Base-by-base conservation (phyloP, 1,140 invertebrate genomes). In the Solenopsis fugax region DNA sequence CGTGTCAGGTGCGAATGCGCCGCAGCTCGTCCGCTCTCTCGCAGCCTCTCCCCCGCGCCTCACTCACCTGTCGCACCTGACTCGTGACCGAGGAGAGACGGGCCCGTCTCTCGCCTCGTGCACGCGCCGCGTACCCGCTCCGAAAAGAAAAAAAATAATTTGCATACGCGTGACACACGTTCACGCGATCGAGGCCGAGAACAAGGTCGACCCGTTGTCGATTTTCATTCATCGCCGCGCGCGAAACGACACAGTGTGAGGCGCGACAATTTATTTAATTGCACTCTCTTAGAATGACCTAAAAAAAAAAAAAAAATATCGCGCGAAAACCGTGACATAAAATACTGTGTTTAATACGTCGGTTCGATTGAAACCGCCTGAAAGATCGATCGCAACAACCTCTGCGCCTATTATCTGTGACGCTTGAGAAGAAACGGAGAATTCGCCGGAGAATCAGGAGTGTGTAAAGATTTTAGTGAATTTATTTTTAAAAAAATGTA, bases 181-280 rank as follows among this genome's bases (percentile, higher is more conserved):
- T 72, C 12, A 9, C 12, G 9, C 24, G 24, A 73, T 50, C 80
- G 18, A 60, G 1, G 2, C 18, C 9, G 9, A 21, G 48, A 34
- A 50, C 54, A 54, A 45, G 21, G 54, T 72, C 54, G 13, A 73
- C 65, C 16, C 52, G 24, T 12, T 6, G 13, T 1, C 2, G 29
- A 84, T 50, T 75, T 84, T 75, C 80, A 84, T 84, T 84, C 80
- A 84, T 84, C 24, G 34, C 50, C 9, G 18, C 62, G 34, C 62
- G 16, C 80, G 54, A 48, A 13, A 50, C 34, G 10, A 58, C 24
- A 21, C 65, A 12, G 16, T 73, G 67, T 24, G 67, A 37, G 34
- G 37, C 18, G 37, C 18, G 29, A 29, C 2, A 29, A 60, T 50
- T 50, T 34, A 21, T 48, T 13, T 24, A 45, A 67, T 21, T 65